These are phyloP conservation scores for Alca torda DNA, from an alignment of 2,797 vertebrate species.

Conservation along the genomic window DNA sequence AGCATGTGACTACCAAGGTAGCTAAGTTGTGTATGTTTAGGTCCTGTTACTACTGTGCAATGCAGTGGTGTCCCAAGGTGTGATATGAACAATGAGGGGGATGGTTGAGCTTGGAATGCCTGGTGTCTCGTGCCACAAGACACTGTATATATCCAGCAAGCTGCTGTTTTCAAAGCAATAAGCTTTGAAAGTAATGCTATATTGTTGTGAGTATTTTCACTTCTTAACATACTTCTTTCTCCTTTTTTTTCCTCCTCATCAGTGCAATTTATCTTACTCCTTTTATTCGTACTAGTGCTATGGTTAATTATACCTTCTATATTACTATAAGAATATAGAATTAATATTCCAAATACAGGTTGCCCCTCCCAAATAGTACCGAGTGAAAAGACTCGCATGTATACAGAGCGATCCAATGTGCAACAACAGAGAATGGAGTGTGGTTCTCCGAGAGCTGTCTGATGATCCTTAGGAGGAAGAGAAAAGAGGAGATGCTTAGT, in stretches of 20 bases:
- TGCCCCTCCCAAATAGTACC: background rate
- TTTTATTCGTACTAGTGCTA: background rate
- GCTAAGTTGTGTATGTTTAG: background rate
- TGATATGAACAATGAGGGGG: background rate
- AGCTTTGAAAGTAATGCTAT: background rate
- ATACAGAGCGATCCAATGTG: accelerated
- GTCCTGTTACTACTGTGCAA: background rate
- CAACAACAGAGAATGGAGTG: background rate
- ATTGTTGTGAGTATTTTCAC: background rate
- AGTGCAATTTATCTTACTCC: background rate
- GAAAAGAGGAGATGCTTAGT: background rate
- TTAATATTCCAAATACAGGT: background rate
- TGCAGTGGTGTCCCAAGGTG: background rate
- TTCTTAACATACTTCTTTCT: background rate
- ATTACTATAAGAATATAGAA: background rate
- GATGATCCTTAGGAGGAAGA: background rate
- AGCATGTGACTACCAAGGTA: background rate
- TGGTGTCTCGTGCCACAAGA: background rate
- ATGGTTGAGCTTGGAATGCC: background rate
- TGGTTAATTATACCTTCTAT: background rate
- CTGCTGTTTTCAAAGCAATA: background rate
- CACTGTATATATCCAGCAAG: background rate
- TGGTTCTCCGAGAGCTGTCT: background rate
- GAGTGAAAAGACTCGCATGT: background rate
- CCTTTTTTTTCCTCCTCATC: background rate